Evolutionary conservation across 2,113 vertebrate genomes (phyloP).

Genomic region (Eupsittula cactorum): DNA sequence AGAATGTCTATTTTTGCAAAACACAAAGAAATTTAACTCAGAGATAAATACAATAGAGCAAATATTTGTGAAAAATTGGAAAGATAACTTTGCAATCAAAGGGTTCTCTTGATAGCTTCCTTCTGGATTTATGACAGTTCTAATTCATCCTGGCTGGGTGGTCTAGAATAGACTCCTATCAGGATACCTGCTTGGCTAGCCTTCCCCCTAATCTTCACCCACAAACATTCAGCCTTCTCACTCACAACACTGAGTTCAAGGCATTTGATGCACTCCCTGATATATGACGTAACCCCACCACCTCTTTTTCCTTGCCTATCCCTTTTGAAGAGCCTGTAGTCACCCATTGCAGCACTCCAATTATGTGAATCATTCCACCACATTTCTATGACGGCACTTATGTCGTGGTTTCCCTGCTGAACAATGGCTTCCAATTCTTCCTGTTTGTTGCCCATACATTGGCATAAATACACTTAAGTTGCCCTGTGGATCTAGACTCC

Average conservation of each 20-base stretch:
- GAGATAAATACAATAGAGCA: not conserved
- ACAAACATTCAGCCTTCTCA: not conserved
- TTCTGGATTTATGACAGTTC: not conserved
- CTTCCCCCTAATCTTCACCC: not conserved
- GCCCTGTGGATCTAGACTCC: not conserved
- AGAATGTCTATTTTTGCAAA: not conserved
- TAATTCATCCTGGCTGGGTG: not conserved
- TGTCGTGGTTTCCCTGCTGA: not conserved
- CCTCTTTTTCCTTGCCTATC: not conserved
- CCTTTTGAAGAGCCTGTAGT: not conserved
- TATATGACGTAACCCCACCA: not conserved
- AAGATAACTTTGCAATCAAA: not conserved
- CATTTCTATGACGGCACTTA: not conserved
- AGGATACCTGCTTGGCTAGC: not conserved
- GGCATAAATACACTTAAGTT: not conserved
- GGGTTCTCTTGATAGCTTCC: not conserved
- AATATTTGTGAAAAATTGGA: not conserved
- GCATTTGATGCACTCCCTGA: not conserved
- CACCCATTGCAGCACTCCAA: not conserved
- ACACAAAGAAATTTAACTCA: not conserved
- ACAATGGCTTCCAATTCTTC: not conserved
- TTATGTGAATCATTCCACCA: not conserved
- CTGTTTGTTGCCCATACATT: not conserved
- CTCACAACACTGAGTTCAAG: not conserved
- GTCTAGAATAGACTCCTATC: not conserved